Conservation (phyloP, 2,888 invertebrate genomes). For the Phlogophora meticulosa region DNA sequence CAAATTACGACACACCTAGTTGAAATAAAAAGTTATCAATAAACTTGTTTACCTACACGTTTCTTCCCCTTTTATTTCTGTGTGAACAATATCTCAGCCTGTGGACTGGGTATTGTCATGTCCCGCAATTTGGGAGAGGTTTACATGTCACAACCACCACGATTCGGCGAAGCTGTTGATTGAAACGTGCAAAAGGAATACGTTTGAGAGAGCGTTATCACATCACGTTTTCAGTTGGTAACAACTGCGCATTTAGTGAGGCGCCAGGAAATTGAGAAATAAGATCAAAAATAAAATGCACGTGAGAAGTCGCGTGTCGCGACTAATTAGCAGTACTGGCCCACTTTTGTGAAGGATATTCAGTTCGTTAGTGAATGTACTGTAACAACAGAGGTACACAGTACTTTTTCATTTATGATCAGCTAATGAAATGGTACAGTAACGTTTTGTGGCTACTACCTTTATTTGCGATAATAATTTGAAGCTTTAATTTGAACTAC, state of each 20-base stretch:
- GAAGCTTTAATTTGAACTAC: background rate
- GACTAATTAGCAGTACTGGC: constrained; percentile 40
- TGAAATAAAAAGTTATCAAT: constrained; percentile 24
- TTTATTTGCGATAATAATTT: background rate
- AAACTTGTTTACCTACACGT: constrained; percentile 33
- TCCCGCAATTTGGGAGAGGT: constrained; percentile 3
- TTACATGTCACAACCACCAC: background rate
- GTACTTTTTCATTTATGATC: constrained; percentile 7
- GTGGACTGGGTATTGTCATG: constrained; percentile 2
- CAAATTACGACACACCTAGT: constrained; percentile 33
- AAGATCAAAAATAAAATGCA: constrained; percentile 55
- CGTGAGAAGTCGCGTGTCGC: constrained; percentile 44
- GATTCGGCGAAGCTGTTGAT: background rate
- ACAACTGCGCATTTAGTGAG: constrained; percentile 55
- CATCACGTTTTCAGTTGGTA: constrained; percentile 45
- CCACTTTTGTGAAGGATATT: constrained; percentile 46
- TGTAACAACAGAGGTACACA: background rate
- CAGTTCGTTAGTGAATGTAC: constrained; percentile 16
- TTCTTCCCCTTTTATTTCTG: background rate
- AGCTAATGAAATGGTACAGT: background rate
- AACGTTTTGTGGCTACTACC: background rate
- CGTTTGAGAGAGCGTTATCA: constrained; percentile 42
- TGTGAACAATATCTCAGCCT: background rate
- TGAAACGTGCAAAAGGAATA: constrained; percentile 3
- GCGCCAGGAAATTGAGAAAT: constrained; percentile 50